Base-by-base conservation (phyloP, 2,113 vertebrate genomes). In the Gambusia holbrooki region DNA sequence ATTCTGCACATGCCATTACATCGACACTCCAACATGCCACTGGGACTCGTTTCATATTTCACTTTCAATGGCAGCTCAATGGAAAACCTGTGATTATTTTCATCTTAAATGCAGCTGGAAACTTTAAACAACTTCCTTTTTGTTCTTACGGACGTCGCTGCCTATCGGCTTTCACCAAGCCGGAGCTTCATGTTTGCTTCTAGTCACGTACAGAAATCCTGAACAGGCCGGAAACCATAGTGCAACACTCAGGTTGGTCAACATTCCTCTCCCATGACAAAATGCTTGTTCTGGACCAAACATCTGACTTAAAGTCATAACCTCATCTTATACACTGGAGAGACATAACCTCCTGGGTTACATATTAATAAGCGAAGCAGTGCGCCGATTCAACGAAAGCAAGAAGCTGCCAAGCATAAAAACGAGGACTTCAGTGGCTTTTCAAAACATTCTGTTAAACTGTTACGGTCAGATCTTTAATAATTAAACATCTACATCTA, bases 191-290 rank as follows among this genome's bases (percentile, higher is more conserved):
- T 29, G 54, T 79, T 74, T 73, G 48, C 54, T 33, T 71, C 37
- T 37, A 15, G 73, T 88, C 77, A 81, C 42, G 35, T 84, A 86
- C 64, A 30, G 54, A 61, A 9, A 17, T 60, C 45, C 1, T 0
- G 3, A 73, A 64, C 45, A 40, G 1, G 9, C 66, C 58, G 28
- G 71, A 90, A 84, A 71, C 75, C 65, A 83, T 63, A 70, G 61
- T 73, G 54, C 19, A 45, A 40, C 2, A 14, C 28, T 45, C 58
- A 64, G 76, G 67, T 79, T 33, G 12, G 81, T 61, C 89, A 19
- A 69, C 92, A 93, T 94, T 94, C 91, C 80, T 84, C 17, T 1
- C 28, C 1, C 1, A 19, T 89, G 78, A 76, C 73, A 82, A n/a
- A 90, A 87, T 19, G 62, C 76, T 54, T 80, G 80, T 35, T 87